These are phyloP conservation scores for Epinotia nisella DNA, from an alignment of 2,888 invertebrate genomes.

Conservation along the genomic window DNA sequence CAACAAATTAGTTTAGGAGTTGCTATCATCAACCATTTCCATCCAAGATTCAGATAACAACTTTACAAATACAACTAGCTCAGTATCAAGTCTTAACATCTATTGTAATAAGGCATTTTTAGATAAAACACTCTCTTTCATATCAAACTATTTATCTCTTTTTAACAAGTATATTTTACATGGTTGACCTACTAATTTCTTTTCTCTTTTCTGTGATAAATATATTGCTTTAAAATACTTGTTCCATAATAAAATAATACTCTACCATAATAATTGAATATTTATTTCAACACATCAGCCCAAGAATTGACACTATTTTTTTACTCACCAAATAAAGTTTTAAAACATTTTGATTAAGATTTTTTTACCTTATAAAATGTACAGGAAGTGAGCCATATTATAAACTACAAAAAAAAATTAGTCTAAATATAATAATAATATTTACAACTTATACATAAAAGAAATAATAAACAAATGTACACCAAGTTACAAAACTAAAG, in stretches of 20 bases:
- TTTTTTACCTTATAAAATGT: conserved; percentile 22
- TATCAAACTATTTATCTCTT: conserved; percentile 83
- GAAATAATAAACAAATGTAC: conserved; percentile 49
- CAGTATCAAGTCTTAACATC: conserved; percentile 83
- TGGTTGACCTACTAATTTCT: conserved; percentile 56
- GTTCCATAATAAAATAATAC: conserved; percentile 68
- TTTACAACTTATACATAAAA: conserved; percentile 53
- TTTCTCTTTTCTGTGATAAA: conserved; percentile 69
- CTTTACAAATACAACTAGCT: conserved; percentile 75
- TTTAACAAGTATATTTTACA: conserved; percentile 72
- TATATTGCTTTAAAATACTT: conserved; percentile 75
- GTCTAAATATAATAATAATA: conserved; percentile 49
- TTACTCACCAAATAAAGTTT: conserved; percentile 36
- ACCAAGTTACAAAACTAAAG: conserved; percentile 51
- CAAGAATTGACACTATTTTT: conserved; percentile 71
- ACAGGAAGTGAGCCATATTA: conserved; percentile 21
- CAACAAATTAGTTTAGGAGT: conserved; percentile 82
- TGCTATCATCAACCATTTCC: conserved; percentile 71
- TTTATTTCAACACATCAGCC: conserved; percentile 70
- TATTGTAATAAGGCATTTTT: conserved; percentile 84
- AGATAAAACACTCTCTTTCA: conserved; percentile 81
- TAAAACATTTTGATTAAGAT: conserved; percentile 5
- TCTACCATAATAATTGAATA: conserved; percentile 74
- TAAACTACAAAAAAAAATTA: conserved; percentile 44
- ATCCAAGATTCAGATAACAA: conserved; percentile 73